These are phyloP conservation scores for Salticus scenicus DNA, from an alignment of 2,888 invertebrate species.

Conservation along the genomic window DNA sequence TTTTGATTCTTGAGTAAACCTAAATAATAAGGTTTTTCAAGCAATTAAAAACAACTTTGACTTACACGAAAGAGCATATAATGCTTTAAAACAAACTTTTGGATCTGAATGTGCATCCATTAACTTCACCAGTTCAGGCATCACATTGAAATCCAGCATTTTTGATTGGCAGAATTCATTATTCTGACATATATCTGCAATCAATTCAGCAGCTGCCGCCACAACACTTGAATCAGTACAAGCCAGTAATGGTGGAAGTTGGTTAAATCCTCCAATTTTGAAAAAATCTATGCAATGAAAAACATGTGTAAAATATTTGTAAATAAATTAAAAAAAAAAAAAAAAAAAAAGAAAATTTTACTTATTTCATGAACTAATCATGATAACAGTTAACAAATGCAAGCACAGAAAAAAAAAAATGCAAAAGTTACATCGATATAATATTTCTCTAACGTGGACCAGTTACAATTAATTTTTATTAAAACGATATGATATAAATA, in stretches of 20 bases:
- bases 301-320: background rate
- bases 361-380: no score
- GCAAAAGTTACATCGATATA: no score
- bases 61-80: conserved; percentile 86
- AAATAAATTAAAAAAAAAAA: background rate
- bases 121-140: conserved; percentile 81
- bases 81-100: conserved; percentile 81
- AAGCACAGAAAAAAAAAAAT: no score
- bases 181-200: conserved; percentile 89
- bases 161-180: conserved; percentile 86
- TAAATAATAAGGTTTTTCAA: no score
- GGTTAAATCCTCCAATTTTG: conserved; percentile 87
- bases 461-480: no score
- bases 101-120: conserved; percentile 80
- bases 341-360: no score
- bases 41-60: no score
- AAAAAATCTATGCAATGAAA: conserved; percentile 81
- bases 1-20: no score
- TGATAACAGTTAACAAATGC: no score
- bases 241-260: conserved; percentile 83
- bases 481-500: no score
- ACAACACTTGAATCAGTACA: conserved; percentile 81
- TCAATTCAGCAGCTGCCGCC: conserved; percentile 81
- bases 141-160: conserved; percentile 81
- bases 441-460: no score